Evolutionary conservation across 2,888 invertebrate species (phyloP), one percentile per base, ranked within the genome.

Genomic region (Apodemia zela): DNA sequence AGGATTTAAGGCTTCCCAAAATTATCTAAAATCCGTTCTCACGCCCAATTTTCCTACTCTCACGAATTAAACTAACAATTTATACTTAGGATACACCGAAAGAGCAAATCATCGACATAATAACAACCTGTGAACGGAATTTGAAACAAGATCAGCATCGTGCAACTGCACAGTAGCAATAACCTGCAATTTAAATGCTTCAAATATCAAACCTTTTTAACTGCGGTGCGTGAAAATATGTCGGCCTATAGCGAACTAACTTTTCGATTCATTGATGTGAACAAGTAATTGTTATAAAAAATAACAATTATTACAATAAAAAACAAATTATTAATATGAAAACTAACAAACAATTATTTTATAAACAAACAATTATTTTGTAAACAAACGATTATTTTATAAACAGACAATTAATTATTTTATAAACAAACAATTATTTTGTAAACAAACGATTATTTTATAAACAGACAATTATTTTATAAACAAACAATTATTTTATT

Each of bases 171-270:
- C 91, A 81, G 91, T 91, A 91, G 91, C 91, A 83, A 82, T 83
- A 87, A 87, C 87, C 81, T 86, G 84, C 85, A 90, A 91, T 91
- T 90, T 91, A 91, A 91, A 91, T 91, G 86, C 85, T 91, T 90
- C 84, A 81, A 85, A 91, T 91, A 87, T 89, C 85, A 81, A 86
- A 76, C 76, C 73, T 78, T 78, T 78, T 75, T 72, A 33, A 71
- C 69, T 73, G 71, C 65, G 70, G 76, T 78, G 74, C 76, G 77
- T 77, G 79, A 72, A 69, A 68, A 71, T 68, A 74, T 70, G 68
- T 68, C 62, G 62, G 54, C 63, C 60, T 62, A 42, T 66, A 64
- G 64, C 59, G 63, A 59, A 61, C 61, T 25, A 59, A 21, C 21
- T 13, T 38, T 13, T 38, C 38, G 38, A 38, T 38, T 38, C 15